Evolutionary conservation across 2,888 invertebrate genomes (phyloP), one percentile per base, ranked within the genome.

Genomic region (Belgica antarctica): DNA sequence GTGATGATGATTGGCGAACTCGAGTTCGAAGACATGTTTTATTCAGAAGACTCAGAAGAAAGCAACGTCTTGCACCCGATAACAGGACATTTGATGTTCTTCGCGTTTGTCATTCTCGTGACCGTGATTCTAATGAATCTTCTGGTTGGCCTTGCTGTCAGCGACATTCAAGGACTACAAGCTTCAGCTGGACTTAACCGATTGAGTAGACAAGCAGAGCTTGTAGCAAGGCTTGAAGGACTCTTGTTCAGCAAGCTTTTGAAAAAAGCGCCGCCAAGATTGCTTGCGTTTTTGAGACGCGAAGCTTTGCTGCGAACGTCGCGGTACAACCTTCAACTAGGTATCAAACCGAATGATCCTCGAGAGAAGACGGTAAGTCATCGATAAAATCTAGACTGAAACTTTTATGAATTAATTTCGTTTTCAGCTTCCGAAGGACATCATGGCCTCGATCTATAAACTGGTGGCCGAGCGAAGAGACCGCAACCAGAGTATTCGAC

Each of bases 1-100:
- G 89, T 92, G 74, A 92, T 93, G 92, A 91, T 93, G 92, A 89
- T 91, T 0, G 92, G 92, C 0, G 92, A 93, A 77, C 77, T 92
- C 62, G 92, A 92, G 77, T 91, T 89, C 73, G 92, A 92, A 76
- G 91, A 92, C 74, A 88, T 92, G 72, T 92, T 92, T 77, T 91
- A 89, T 74, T 12, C 34, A 12, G 34, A 8, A 34, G 82, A 46
- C 15, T 8, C 81, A 46, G 82, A 85, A 71, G 10, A 7, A 12
- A 34, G 7, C 12, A 12, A 34, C 15, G 83, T 89, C 10, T 81
- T 85, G 71, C 89, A 89, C 76, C 87, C 87, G 0, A 83, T 86
- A 8, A 91, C 92, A 0, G 85, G 91, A 0, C 91, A 92, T 73
- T 81, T 87, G 2, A 85, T 92, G 81, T 89, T 91, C 73, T 78